A percentile compares a stretch with the other conserved stretches of the same genome.
Evolutionary conservation across 2,797 vertebrate species (phyloP).

Genomic region (Telmatherina bonti): DNA sequence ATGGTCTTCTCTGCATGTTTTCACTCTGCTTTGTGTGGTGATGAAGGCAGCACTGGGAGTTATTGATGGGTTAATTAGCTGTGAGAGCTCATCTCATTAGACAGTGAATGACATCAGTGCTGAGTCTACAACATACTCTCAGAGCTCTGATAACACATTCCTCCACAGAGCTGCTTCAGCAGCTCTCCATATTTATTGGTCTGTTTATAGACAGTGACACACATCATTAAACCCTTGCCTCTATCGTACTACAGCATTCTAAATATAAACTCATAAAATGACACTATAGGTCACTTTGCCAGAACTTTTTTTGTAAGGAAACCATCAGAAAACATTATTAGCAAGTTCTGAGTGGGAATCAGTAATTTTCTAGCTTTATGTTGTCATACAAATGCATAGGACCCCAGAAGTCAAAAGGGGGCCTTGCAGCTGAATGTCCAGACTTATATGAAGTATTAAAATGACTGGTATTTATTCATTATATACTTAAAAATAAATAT

Average conservation of each 20-base stretch:
- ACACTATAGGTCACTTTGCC: not conserved
- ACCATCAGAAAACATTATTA: no score
- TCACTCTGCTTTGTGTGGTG: conserved; percentile 72
- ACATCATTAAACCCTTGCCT: conserved; percentile 24
- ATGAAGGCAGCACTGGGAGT: conserved; percentile 80
- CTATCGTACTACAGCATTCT: conserved; percentile 10
- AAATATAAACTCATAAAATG: conserved; percentile 21
- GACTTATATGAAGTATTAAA: no score
- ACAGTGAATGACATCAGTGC: conserved; percentile 64
- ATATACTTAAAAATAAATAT: no score
- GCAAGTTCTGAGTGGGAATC: no score
- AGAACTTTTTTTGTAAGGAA: not conserved
- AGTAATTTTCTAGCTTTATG: no score
- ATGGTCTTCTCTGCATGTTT: conserved; percentile 19
- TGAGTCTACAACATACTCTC: conserved; percentile 63
- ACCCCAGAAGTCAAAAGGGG: no score
- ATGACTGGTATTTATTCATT: no score
- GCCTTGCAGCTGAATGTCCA: no score
- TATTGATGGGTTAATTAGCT: conserved; percentile 83
- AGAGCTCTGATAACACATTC: conserved; percentile 73
- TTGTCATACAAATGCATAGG: no score
- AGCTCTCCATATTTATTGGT: conserved; percentile 39
- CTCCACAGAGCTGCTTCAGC: conserved; percentile 58
- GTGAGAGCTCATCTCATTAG: conserved; percentile 83
- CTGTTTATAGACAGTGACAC: conserved; percentile 55